phyloP scores from a whole-genome alignment of 2,113 vertebrate genomes.

The Hippopotamus amphibius region DNA sequence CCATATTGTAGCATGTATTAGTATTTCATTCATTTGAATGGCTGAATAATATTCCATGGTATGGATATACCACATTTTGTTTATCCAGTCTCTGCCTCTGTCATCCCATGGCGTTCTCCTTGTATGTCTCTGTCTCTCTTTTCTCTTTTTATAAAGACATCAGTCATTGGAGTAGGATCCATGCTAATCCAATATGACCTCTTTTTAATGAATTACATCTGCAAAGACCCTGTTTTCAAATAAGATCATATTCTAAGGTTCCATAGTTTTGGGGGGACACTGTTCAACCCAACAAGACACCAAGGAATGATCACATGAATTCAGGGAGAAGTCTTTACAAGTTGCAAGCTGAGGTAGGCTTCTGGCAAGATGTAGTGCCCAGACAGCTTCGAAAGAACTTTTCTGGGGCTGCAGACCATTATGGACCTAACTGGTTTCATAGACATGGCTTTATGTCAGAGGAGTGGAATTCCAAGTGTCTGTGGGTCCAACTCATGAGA shows the following conservation, averaged over 20 bases:
- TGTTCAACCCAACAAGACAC: not conserved
- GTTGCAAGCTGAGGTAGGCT: constrained; percentile 1
- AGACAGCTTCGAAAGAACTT: constrained; percentile 31
- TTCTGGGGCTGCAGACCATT: not conserved
- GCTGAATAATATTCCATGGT: not conserved
- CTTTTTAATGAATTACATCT: not conserved
- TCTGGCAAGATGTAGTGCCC: constrained; percentile 23
- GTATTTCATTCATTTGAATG: not conserved
- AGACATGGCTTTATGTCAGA: not conserved
- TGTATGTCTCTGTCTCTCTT: not conserved
- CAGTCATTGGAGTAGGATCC: not conserved
- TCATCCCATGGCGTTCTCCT: not conserved
- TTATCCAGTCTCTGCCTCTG: not conserved
- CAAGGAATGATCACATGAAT: constrained; percentile 6
- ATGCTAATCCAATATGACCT: not conserved
- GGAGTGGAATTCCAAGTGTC: not conserved
- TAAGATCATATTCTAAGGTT: constrained; percentile 4
- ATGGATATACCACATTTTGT: not conserved
- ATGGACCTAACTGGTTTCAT: not conserved
- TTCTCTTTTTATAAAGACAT: not conserved
- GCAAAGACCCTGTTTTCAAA: not conserved
- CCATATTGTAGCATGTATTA: not conserved
- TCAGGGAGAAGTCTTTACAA: constrained; percentile 30
- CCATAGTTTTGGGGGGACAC: not conserved
- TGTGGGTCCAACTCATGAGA: not conserved